Evolutionary conservation across 1,140 invertebrate genomes (phyloP), one percentile per base, ranked within the genome.

Genomic region (Lordiphosa mommai): DNA sequence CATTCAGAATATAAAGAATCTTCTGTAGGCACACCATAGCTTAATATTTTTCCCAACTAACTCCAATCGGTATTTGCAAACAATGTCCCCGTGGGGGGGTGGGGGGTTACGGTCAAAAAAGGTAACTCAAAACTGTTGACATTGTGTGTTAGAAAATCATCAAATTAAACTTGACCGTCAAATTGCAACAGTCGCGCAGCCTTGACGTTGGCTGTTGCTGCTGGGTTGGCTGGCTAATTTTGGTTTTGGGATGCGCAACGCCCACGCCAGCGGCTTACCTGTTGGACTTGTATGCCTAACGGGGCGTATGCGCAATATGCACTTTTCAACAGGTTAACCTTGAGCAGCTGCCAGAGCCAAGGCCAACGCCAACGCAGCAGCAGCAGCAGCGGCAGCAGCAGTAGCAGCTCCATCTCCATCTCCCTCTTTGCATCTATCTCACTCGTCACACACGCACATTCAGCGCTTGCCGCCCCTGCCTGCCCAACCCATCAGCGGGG

Each of bases 221-320:
- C 2, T 12, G 3, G 0, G n/a, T 4, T 34, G 10, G 10, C 10
- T 36, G 12, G 12, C 33, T 13, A 0, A 13, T 36, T 16, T 33
- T 17, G n/a, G 38, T 52, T 7, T 43, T 20, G 30, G 5, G n/a
- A 9, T 10, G 17, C 44, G 43, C 30, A 68, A 68, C 64, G 66
- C 64, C 66, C 68, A 49, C 66, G 57, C 57, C 57, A 69, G 46
- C 37, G 46, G 50, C 63, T 76, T 84, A 84, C 77, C 76, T 76
- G 71, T 82, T 74, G 66, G 67, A 72, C 50, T 13, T 30, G 38
- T 32, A 23, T 43, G 56, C 7, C 51, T 3, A 23, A 65, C 43
- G 61, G 36, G 71, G 71, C 77, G 76, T 76, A 80, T 82, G 76
- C 76, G 76, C 76, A 80, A 82, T 72, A 63, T 74, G 76, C 76